phyloP scores from a whole-genome alignment of 2,888 invertebrate species.

The Trichogramma evanescens region DNA sequence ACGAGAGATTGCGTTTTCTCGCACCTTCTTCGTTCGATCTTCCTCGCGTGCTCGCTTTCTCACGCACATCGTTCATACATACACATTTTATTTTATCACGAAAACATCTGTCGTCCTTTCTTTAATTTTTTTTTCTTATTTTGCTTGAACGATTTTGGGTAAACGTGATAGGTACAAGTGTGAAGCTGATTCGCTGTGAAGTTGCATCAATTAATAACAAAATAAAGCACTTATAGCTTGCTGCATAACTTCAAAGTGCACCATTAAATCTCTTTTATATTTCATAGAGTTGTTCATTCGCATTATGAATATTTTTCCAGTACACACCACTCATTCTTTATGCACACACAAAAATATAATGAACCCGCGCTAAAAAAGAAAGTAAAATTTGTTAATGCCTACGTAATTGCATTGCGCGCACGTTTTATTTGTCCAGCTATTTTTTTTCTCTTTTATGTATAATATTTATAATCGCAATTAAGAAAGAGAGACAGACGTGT shows the following conservation, averaged over 20 bases:
- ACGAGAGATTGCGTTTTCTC: too few relatives aligned
- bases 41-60: background rate
- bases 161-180: slow-evolving; percentile 18
- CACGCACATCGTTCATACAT: background rate
- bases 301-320: too few relatives aligned
- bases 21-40: background rate
- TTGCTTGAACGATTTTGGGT: slow-evolving; percentile 4
- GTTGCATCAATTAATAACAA: slow-evolving; percentile 24
- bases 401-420: background rate
- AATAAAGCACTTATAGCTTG: slow-evolving; percentile 24
- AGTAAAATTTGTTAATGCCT: too few relatives aligned
- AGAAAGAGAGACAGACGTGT: background rate
- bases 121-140: slow-evolving; percentile 14
- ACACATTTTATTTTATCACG: background rate
- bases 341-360: too few relatives aligned
- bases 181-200: slow-evolving; percentile 24
- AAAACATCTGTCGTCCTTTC: background rate
- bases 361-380: too few relatives aligned
- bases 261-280: slow-evolving; percentile 12
- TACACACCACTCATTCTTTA: too few relatives aligned
- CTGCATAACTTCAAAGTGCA: slow-evolving; percentile 25
- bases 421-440: background rate
- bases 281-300: too few relatives aligned
- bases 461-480: background rate
- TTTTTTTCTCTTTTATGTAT: too few relatives aligned